phyloP scores from a whole-genome alignment of 2,113 vertebrate genomes.

The Excalfactoria chinensis region DNA sequence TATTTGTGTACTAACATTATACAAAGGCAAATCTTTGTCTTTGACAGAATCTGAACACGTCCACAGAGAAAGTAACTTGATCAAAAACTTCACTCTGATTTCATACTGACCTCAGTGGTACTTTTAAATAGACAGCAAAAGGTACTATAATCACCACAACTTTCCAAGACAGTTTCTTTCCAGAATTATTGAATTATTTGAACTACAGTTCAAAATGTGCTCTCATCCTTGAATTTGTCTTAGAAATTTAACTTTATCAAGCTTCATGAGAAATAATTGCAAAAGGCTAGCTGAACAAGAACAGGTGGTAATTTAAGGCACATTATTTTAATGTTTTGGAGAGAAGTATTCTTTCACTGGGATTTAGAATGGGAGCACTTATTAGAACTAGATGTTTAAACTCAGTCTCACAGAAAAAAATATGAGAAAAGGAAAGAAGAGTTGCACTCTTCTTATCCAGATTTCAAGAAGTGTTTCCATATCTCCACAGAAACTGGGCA shows the following conservation, averaged over 20 bases:
- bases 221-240: not conserved
- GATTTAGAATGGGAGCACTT: not conserved
- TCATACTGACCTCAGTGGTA: not conserved
- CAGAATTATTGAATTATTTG: too few relatives aligned
- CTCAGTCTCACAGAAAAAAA: not conserved
- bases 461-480: not conserved
- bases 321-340: not conserved
- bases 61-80: not conserved
- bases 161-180: not conserved
- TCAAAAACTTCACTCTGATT: not conserved
- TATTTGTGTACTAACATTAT: not conserved
- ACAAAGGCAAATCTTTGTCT: not conserved
- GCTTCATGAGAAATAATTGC: not conserved
- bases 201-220: not conserved
- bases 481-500: not conserved
- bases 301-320: not conserved
- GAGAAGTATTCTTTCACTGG: not conserved
- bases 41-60: not conserved
- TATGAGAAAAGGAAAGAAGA: not conserved
- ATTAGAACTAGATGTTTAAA: not conserved
- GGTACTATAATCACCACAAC: not conserved
- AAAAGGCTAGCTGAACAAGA: not conserved
- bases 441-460: fast-evolving
- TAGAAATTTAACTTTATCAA: not conserved
- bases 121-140: not conserved